phyloP scores from a whole-genome alignment of 1,140 invertebrate genomes.

The Apis mellifera region Amel_HAv3.1 CM009934.2:8496001-8496500 shows the following conservation, averaged over 20 bases:
- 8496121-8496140: conserved; percentile 96
- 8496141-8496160: conserved; percentile 97
- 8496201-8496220: background rate
- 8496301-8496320: background rate
- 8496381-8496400: background rate
- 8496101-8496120: conserved; percentile 79
- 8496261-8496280: background rate
- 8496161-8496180: conserved; percentile 52
- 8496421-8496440: conserved; percentile 16
- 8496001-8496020: conserved; percentile 14
- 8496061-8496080: conserved; percentile 69
- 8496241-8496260: background rate
- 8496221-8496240: background rate
- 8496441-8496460: background rate
- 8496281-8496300: background rate
- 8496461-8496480: conserved; percentile 6
- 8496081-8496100: conserved; percentile 73
- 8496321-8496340: background rate
- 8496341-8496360: background rate
- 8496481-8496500: background rate
- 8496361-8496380: background rate
- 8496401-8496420: background rate
- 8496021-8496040: conserved; percentile 72
- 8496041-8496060: conserved; percentile 55
- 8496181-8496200: conserved; percentile 21